A percentile compares a stretch with the other conserved stretches of the same genome.
phyloP scores from a whole-genome alignment of 2,888 invertebrate genomes.

The Miltochrista miniata region DNA sequence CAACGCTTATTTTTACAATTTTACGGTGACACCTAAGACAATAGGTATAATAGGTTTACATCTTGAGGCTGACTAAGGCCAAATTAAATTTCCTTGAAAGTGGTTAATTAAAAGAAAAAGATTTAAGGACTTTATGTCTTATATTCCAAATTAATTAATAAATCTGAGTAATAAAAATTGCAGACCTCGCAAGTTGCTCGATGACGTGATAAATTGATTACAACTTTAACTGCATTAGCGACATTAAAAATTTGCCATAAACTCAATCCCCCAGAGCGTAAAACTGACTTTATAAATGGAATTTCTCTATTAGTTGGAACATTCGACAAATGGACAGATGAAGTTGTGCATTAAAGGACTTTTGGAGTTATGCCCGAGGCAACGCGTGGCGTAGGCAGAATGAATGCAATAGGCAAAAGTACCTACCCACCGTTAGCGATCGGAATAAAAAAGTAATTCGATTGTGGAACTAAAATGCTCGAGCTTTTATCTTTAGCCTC shows the following conservation, averaged over 20 bases:
- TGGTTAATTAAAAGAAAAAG: too few species aligned
- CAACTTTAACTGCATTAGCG: conserved; percentile 23
- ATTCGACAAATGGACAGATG: conserved; percentile 60
- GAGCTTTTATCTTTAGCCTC: conserved; percentile 39
- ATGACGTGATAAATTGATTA: conserved; percentile 19
- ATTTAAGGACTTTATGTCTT: background rate
- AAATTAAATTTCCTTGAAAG: too few species aligned
- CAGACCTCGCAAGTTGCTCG: conserved; percentile 3
- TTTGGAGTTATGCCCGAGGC: conserved; percentile 54
- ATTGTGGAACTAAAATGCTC: conserved; percentile 35
- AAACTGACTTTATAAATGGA: conserved; percentile 58
- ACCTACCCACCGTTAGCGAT: conserved; percentile 23
- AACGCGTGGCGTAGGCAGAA: conserved; percentile 46
- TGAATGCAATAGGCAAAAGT: conserved; percentile 35
- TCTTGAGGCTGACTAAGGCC: too few species aligned
- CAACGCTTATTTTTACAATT: too few species aligned
- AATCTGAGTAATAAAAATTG: background rate
- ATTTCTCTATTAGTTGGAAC: conserved; percentile 61
- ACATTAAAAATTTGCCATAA: conserved; percentile 43
- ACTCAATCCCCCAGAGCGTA: conserved; percentile 33
- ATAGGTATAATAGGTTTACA: too few species aligned
- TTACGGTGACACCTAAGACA: too few species aligned
- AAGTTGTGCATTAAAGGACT: conserved; percentile 63
- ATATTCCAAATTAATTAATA: background rate
- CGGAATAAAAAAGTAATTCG: conserved; percentile 46